Evolutionary conservation across 23 tunicate genomes (phyloP), one percentile per base, ranked within the genome.

Genomic region (Aplidium turbinatum): DNA sequence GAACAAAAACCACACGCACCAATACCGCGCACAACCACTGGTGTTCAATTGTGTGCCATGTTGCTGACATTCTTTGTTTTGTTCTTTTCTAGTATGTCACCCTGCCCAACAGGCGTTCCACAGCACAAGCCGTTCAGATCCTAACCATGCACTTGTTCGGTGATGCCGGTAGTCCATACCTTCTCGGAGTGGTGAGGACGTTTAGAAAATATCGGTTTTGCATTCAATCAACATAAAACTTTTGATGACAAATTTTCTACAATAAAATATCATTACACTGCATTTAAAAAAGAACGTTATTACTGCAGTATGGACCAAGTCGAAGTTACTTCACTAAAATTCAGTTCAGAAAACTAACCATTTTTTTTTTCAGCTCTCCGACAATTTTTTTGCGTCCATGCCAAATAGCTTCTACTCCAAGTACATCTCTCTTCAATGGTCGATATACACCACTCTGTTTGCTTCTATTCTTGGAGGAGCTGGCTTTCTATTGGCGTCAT

Each of bases 61-160:
- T n/a, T n/a, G n/a, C n/a, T n/a, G n/a, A n/a, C n/a, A n/a, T n/a
- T n/a, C n/a, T n/a, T n/a, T n/a, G n/a, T n/a, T n/a, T n/a, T n/a
- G n/a, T 54, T 73, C n/a, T 26, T 26, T 48, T 70, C 26, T 57
- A 86, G 89, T 84, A 84, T 63, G 91, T 91, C n/a, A 84, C 87
- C 38, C 54, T 90, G 84, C 99, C 99, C 1, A 75, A 42, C 28
- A 39, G 99, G 42, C 67, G 99, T 3, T 85, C 99, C 20, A 95
- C 99, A 3, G 96, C 96, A 16, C 92, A 95, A 40, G 92, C 99
- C 0, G 84, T 95, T 33, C 99, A 88, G 33, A 83, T 95, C 19
- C 58, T 95, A 25, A 48, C 78, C 54, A 80, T 95, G 77, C 99
- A 95, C 54, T 68, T 91, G 33, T 75, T 91, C 38, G 97, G 97